Conservation (phyloP, 2,888 invertebrate genomes). For the Zhengitettix transpicula region DNA sequence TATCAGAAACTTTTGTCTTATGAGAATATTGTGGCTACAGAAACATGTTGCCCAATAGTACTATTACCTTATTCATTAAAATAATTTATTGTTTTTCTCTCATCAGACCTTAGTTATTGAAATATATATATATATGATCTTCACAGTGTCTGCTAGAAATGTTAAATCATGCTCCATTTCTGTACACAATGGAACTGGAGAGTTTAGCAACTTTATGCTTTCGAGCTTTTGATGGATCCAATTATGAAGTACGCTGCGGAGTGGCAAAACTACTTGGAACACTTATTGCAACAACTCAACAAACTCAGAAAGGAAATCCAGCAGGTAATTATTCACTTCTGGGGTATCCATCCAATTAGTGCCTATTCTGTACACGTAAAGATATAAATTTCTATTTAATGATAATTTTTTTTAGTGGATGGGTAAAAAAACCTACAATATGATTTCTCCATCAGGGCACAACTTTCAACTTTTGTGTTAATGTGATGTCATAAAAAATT, state of each 20-base stretch:
- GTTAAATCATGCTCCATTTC: conserved; percentile 68
- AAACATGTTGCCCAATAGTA: too few species aligned
- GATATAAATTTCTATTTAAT: too few species aligned
- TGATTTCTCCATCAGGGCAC: too few species aligned
- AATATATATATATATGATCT: conserved; percentile 3
- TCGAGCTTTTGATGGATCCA: conserved; percentile 79
- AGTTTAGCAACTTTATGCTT: conserved; percentile 82
- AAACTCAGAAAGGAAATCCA: conserved; percentile 38
- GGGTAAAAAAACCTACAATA: too few species aligned
- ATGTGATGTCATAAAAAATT: too few species aligned
- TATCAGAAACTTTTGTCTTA: not conserved
- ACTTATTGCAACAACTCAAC: conserved; percentile 71
- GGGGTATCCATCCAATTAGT: too few species aligned
- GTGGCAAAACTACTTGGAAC: conserved; percentile 85
- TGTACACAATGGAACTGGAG: conserved; percentile 80
- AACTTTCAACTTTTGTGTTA: too few species aligned
- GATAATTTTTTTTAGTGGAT: too few species aligned
- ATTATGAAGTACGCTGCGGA: conserved; percentile 80
- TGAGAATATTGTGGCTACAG: not conserved
- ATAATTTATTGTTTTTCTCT: not conserved
- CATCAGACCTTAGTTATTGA: not conserved
- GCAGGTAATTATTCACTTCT: conserved; percentile 20
- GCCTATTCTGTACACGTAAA: too few species aligned
- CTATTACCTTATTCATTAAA: too few species aligned
- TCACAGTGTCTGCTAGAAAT: conserved; percentile 70